Evolutionary conservation across 2,113 vertebrate genomes (phyloP), one percentile per base, ranked within the genome.

Genomic region (Callipepla californica): DNA sequence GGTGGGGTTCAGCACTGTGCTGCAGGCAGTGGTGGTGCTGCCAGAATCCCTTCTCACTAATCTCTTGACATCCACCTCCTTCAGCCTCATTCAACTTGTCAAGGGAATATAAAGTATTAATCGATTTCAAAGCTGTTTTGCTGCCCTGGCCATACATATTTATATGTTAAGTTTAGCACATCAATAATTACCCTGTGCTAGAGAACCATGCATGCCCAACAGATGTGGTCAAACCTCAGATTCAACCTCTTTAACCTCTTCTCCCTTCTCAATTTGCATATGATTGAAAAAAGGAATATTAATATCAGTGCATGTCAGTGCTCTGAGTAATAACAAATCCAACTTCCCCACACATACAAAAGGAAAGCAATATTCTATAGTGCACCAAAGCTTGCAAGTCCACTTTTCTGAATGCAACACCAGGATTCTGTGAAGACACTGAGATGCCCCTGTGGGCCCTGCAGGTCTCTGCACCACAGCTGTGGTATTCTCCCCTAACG

Each of bases 51-150:
- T 36, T 51, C 62, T 61, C 4, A 7, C n/a, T 72, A 44, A 82
- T 57, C 67, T n/a, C n/a, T 5, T 40, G 84, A 78, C 81, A 88
- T 80, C 36, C 76, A 78, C 65, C 85, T 30, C 30, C 85, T 69
- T 55, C 57, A 4, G 78, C 50, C 44, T 20, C 32, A 58, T 90
- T 84, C 89, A 36, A 34, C 81, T 44, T 53, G 69, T 23, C 82
- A 90, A 90, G 86, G 91, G 95, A 93, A 94, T n/a, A 87, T 65
- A 17, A 44, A 47, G 40, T 28, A 44, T 65, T 83, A 87, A 97
- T 90, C 45, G 59, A 96, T 96, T 96, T 97, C 95, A 96, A 89
- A 92, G 96, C 55, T 91, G 84, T 74, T 92, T 89, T 62, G 78
- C 76, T 72, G 75, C 81, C 57, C 50, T 47, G 92, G 85, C 67